phyloP scores from a whole-genome alignment of 1,140 invertebrate genomes.

The Alviniconcha marisindica region DNA sequence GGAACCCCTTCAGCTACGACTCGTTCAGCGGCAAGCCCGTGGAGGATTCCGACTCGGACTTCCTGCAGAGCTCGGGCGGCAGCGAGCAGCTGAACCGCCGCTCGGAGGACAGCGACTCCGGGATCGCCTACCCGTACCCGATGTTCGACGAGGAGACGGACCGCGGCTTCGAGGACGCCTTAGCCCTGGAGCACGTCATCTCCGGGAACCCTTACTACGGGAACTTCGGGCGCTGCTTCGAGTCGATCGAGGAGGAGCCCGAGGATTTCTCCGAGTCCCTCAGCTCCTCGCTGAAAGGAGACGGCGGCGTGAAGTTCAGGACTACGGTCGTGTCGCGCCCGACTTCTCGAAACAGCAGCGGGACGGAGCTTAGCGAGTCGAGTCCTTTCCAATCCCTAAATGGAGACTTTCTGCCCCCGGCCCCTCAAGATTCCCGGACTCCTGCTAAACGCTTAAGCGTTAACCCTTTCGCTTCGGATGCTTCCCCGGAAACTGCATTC shows the following conservation, averaged over 20 bases:
- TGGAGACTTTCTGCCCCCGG: too few relatives aligned
- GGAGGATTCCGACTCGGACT: conserved; percentile 3
- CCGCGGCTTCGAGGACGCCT: conserved; percentile 48
- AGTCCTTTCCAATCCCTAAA: not conserved
- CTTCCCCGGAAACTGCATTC: not conserved
- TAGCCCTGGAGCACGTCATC: conserved; percentile 40
- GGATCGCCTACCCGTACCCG: not conserved
- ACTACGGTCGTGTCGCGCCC: not conserved
- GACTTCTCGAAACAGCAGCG: not conserved
- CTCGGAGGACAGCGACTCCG: not conserved
- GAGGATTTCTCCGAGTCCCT: conserved; percentile 41
- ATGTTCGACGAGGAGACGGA: conserved; percentile 54
- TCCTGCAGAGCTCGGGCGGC: not conserved
- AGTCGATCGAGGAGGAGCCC: conserved; percentile 57
- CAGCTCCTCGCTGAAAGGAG: not conserved
- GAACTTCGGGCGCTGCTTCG: conserved; percentile 49
- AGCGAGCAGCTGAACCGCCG: not conserved
- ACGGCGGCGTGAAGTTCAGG: not conserved
- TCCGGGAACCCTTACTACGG: conserved; percentile 40
- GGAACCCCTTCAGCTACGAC: not conserved
- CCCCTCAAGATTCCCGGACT: too few relatives aligned
- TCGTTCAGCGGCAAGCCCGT: not conserved
- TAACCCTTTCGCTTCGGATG: not conserved
- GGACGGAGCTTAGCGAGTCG: not conserved
- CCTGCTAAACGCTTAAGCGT: not conserved